phyloP scores from a whole-genome alignment of 2,888 invertebrate species.

The Pediacus dermestoides region DNA sequence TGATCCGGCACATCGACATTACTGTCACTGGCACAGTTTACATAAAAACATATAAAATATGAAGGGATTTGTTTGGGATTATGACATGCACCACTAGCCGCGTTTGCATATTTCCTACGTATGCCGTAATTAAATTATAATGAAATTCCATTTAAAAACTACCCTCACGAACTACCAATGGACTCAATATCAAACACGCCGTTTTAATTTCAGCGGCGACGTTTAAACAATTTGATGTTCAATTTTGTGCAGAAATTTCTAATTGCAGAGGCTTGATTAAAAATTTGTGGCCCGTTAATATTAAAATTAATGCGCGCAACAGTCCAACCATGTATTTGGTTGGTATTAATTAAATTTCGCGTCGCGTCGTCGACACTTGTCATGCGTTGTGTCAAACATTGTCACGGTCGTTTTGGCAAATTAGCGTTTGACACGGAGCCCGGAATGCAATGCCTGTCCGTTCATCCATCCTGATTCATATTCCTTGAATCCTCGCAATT shows the following conservation, averaged over 20 bases:
- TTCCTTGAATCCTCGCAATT: conserved; percentile 8
- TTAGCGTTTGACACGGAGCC: conserved; percentile 33
- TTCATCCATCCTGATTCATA: conserved; percentile 17
- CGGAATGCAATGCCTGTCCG: conserved; percentile 25
- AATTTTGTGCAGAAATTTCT: conserved; percentile 38
- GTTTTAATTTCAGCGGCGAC: conserved; percentile 35
- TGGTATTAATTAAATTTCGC: conserved; percentile 43
- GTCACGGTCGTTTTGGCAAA: conserved; percentile 37
- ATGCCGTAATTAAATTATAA: too few species aligned
- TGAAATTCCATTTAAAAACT: conserved; percentile 17
- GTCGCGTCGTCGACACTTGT: conserved; percentile 39
- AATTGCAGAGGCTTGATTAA: conserved; percentile 42
- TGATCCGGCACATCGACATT: conserved; percentile 42
- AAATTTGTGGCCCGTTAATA: conserved; percentile 44
- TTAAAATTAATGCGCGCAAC: conserved; percentile 42
- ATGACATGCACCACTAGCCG: conserved; percentile 20
- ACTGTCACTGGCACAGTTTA: conserved; percentile 49
- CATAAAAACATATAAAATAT: conserved; percentile 49
- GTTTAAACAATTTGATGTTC: conserved; percentile 39
- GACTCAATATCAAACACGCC: conserved; percentile 17
- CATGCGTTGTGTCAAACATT: conserved; percentile 44
- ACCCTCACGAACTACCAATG: conserved; percentile 12
- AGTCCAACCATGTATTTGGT: conserved; percentile 32
- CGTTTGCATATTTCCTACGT: conserved; percentile 1
- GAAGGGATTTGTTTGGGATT: conserved; percentile 41